phyloP scores from a whole-genome alignment of 1,140 invertebrate genomes.

The Notospermus geniculatus region DNA sequence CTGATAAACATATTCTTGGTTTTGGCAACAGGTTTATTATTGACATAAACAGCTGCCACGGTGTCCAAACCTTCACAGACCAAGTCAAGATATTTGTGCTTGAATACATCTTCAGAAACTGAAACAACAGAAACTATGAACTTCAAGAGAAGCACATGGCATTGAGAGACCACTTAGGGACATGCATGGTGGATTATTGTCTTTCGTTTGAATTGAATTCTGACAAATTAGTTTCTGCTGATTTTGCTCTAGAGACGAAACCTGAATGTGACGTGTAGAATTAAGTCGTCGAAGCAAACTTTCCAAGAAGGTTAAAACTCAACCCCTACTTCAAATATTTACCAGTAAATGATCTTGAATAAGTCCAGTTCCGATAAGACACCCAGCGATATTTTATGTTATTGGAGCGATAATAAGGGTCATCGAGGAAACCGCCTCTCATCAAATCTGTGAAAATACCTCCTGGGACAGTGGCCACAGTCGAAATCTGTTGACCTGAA shows the following conservation, averaged over 20 bases:
- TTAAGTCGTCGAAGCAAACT: neutral
- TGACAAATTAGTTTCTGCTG: neutral
- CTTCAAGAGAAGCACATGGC: neutral
- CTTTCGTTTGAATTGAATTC: neutral
- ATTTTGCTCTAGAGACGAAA: neutral
- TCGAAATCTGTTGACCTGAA: no score
- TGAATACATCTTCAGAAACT: constrained; percentile 32
- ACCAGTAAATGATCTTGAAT: constrained; percentile 58
- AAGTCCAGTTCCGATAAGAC: constrained; percentile 75
- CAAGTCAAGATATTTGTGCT: constrained; percentile 54
- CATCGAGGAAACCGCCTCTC: constrained; percentile 62
- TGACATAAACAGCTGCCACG: constrained; percentile 72
- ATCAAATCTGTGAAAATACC: constrained; percentile 81
- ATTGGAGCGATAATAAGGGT: constrained; percentile 74
- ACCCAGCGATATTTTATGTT: constrained; percentile 82
- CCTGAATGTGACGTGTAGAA: neutral
- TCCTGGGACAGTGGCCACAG: constrained; percentile 70
- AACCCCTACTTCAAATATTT: neutral
- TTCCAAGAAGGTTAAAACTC: neutral
- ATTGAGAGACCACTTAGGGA: no score
- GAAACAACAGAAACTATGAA: constrained; percentile 7
- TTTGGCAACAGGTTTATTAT: constrained; percentile 65
- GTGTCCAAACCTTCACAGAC: constrained; percentile 87
- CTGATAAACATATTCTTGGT: constrained; percentile 87
- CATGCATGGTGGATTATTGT: neutral